These are phyloP conservation scores for Columba janthina DNA, from an alignment of 2,113 vertebrate genomes.

Conservation along the genomic window DNA sequence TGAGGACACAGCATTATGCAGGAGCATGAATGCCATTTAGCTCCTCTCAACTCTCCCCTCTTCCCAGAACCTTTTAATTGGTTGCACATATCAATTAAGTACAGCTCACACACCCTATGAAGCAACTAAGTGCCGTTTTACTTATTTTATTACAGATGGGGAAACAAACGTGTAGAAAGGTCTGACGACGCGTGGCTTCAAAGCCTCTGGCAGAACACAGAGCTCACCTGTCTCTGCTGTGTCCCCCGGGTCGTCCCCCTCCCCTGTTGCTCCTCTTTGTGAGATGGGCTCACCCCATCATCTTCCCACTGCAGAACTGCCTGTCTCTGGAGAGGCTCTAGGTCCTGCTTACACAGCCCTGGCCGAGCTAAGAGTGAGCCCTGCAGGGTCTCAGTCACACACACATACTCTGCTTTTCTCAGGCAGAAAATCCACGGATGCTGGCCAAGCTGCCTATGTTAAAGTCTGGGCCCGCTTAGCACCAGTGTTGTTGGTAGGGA, in stretches of 20 bases:
- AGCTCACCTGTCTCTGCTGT: rapidly evolving
- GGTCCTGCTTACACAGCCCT: rapidly evolving
- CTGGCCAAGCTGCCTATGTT: background rate
- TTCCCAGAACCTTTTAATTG: slow-evolving; percentile 1
- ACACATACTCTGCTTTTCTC: background rate
- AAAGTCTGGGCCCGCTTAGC: background rate
- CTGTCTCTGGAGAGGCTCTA: background rate
- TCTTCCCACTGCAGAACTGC: background rate
- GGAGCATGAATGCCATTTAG: background rate
- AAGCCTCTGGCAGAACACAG: background rate
- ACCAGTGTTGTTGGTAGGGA: background rate
- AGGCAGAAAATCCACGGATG: background rate
- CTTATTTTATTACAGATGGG: slow-evolving; percentile 52
- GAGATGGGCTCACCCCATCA: background rate
- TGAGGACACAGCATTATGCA: background rate
- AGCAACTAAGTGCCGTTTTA: slow-evolving; percentile 41
- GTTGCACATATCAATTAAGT: slow-evolving; percentile 45
- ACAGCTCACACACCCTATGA: slow-evolving; percentile 48
- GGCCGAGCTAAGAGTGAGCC: background rate
- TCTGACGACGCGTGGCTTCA: slow-evolving; percentile 3
- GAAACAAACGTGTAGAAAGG: slow-evolving; percentile 49
- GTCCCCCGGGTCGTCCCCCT: rapidly evolving
- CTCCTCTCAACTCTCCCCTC: background rate
- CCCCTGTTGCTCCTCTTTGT: rapidly evolving
- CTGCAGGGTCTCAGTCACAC: background rate